phyloP scores from a whole-genome alignment of 1,140 invertebrate genomes.

The Grapholita molesta region DNA sequence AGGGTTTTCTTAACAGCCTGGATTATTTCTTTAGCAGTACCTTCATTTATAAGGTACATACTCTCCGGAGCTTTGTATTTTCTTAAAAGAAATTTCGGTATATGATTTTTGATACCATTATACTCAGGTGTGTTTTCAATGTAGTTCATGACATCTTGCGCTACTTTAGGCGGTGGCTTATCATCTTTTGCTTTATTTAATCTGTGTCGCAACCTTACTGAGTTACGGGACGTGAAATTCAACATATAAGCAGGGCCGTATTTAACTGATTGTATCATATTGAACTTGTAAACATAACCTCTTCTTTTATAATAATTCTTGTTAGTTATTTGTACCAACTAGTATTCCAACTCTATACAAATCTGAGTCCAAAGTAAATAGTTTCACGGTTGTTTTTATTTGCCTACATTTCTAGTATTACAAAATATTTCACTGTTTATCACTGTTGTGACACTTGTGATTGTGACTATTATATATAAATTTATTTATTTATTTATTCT shows the following conservation, averaged over 20 bases:
- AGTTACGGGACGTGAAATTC: conserved; percentile 16
- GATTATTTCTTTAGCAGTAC: conserved; percentile 67
- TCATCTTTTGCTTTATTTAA: conserved; percentile 39
- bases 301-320: not conserved
- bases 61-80: conserved; percentile 67
- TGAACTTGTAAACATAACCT: not conserved
- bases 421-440: too few relatives aligned
- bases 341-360: too few relatives aligned
- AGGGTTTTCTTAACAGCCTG: conserved; percentile 44
- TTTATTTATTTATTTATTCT: too few relatives aligned
- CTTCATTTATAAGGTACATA: conserved; percentile 66
- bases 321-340: not conserved
- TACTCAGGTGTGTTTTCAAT: conserved; percentile 53
- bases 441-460: too few relatives aligned
- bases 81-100: conserved; percentile 54
- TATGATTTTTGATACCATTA: conserved; percentile 37
- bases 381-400: too few relatives aligned
- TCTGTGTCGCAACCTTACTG: conserved; percentile 43
- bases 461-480: too few relatives aligned
- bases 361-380: too few relatives aligned
- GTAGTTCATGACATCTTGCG: conserved; percentile 56
- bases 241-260: not conserved
- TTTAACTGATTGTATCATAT: not conserved
- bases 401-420: too few relatives aligned
- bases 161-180: conserved; percentile 37